Conservation (phyloP, 2,113 vertebrate genomes). For the Ptychochromis oligacanthus region DNA sequence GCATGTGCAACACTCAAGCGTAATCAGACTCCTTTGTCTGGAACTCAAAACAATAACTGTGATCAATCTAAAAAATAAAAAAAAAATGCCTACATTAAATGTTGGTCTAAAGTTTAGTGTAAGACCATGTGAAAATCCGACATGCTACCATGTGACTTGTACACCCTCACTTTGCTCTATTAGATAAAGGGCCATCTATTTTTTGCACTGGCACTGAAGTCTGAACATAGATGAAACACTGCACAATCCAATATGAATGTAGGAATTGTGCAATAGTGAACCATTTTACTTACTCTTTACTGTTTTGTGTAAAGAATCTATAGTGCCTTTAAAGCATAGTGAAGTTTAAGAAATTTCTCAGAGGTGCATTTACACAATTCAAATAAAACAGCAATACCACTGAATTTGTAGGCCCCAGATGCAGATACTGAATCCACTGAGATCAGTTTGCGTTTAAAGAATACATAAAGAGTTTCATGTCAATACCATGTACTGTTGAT, state of each 20-base stretch:
- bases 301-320: background rate
- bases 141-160: background rate
- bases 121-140: background rate
- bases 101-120: background rate
- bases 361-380: conserved; percentile 18
- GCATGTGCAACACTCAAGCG: background rate
- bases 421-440: background rate
- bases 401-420: background rate
- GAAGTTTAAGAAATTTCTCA: background rate
- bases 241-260: background rate
- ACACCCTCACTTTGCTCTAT: background rate
- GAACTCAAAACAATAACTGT: background rate
- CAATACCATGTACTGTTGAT: conserved; percentile 44
- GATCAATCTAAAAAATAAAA: background rate
- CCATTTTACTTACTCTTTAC: background rate
- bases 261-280: background rate
- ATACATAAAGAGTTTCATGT: conserved; percentile 28
- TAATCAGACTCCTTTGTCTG: background rate
- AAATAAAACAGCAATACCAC: conserved; percentile 6
- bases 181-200: background rate
- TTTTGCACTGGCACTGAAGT: background rate
- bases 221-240: background rate
- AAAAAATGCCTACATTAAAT: background rate
- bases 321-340: background rate
- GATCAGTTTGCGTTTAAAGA: conserved; percentile 10